Conservation (phyloP, 1,140 invertebrate genomes). For the Caenorhabditis briggsae region DNA sequence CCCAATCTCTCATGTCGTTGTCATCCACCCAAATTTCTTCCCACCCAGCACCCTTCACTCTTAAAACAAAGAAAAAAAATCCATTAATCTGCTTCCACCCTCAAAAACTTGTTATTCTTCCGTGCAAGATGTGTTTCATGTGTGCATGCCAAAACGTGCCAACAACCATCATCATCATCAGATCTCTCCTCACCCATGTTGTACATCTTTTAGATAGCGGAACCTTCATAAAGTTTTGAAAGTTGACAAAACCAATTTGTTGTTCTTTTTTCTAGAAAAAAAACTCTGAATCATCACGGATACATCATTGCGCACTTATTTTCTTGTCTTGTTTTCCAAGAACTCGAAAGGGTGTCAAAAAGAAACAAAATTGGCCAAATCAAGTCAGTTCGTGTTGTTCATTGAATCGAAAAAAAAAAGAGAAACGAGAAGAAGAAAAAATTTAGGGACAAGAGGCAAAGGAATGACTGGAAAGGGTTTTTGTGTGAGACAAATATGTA, state of each 20-base stretch:
- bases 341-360: conserved; percentile 28
- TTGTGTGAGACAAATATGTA: too few relatives aligned
- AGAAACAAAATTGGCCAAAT: conserved; percentile 26
- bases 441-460: too few relatives aligned
- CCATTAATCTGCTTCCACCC: not conserved
- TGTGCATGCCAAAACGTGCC: conserved; percentile 6
- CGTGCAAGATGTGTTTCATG: conserved; percentile 54
- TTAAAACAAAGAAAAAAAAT: not conserved
- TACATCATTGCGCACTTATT: not conserved
- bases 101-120: conserved; percentile 51
- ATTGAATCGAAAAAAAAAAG: conserved; percentile 1
- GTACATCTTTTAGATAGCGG: conserved; percentile 55
- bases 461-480: not conserved
- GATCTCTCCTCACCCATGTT: conserved; percentile 38
- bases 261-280: not conserved
- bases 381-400: conserved; percentile 33
- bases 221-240: conserved; percentile 53
- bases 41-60: not conserved
- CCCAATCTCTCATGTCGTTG: not conserved
- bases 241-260: conserved; percentile 19
- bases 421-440: not conserved
- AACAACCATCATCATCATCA: conserved; percentile 15
- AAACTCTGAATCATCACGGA: not conserved
- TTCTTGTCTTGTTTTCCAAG: conserved; percentile 32
- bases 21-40: not conserved